Conservation (phyloP, 2,888 invertebrate genomes). For the Tanytarsus gracilentus region DNA sequence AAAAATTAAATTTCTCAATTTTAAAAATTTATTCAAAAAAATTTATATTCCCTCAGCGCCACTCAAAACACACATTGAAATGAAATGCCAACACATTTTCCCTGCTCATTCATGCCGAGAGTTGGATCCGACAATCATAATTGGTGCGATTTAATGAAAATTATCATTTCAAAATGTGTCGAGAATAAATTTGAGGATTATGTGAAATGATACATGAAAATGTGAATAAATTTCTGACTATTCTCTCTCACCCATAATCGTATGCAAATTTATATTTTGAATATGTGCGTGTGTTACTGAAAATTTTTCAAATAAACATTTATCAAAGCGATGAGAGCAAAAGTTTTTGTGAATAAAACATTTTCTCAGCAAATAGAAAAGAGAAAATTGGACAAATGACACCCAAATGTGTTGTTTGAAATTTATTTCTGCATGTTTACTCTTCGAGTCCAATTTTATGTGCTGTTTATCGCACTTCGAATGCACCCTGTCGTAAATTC, state of each 20-base stretch:
- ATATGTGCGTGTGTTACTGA: not conserved
- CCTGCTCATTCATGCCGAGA: too few species aligned
- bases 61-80: not conserved
- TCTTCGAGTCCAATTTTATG: not conserved
- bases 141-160: slow-evolving; percentile 18
- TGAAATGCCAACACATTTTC: too few species aligned
- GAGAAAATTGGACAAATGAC: slow-evolving; percentile 26
- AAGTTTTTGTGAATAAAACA: not conserved
- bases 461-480: not conserved
- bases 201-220: slow-evolving; percentile 25
- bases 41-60: too few species aligned
- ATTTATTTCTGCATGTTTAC: slow-evolving; percentile 12
- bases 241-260: not conserved
- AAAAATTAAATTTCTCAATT: too few species aligned
- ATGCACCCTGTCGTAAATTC: not conserved
- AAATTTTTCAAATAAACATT: not conserved
- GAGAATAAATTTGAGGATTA: slow-evolving; percentile 8
- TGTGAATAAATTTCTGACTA: not conserved
- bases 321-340: not conserved
- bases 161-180: slow-evolving; percentile 21
- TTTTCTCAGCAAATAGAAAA: not conserved
- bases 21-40: too few species aligned
- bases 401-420: slow-evolving; percentile 22
- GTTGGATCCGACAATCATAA: not conserved
- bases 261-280: not conserved